These are phyloP conservation scores for Drosophila murphyi DNA, from an alignment of 1,140 invertebrate species.

Conservation along the genomic window DNA sequence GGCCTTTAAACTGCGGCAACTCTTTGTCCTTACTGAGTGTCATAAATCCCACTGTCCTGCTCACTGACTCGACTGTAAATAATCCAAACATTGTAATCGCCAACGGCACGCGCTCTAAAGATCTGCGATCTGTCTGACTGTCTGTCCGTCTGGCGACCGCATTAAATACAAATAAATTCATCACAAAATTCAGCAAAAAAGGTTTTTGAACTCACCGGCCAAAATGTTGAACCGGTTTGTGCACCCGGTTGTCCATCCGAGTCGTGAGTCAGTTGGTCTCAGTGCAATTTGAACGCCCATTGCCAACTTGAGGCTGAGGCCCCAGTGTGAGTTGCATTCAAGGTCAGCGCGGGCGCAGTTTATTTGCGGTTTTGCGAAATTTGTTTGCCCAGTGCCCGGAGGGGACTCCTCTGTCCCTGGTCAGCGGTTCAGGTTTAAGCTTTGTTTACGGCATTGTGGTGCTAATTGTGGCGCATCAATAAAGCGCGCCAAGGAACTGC, in stretches of 20 bases:
- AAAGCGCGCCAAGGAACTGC: constrained; percentile 36
- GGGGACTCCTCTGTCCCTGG: constrained; percentile 5
- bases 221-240: constrained; percentile 45
- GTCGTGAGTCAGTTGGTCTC: constrained; percentile 37
- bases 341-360: constrained; percentile 54
- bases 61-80: constrained; percentile 17
- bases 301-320: not conserved
- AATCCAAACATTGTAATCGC: constrained; percentile 37
- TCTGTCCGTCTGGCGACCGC: constrained; percentile 32
- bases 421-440: constrained; percentile 55
- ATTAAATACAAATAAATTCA: constrained; percentile 74
- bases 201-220: constrained; percentile 68
- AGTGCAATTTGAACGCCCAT: constrained; percentile 25
- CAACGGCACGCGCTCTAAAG: constrained; percentile 65
- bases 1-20: constrained; percentile 50
- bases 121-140: not conserved
- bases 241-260: constrained; percentile 27
- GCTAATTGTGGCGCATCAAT: constrained; percentile 74
- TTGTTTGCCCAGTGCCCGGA: constrained; percentile 50
- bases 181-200: constrained; percentile 50
- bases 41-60: constrained; percentile 19
- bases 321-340: constrained; percentile 45
- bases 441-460: constrained; percentile 69
- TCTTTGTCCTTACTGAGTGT: constrained; percentile 35
- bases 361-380: constrained; percentile 63